Base-by-base conservation (phyloP, 2,797 vertebrate species). In the Darevskia mixta region DNA sequence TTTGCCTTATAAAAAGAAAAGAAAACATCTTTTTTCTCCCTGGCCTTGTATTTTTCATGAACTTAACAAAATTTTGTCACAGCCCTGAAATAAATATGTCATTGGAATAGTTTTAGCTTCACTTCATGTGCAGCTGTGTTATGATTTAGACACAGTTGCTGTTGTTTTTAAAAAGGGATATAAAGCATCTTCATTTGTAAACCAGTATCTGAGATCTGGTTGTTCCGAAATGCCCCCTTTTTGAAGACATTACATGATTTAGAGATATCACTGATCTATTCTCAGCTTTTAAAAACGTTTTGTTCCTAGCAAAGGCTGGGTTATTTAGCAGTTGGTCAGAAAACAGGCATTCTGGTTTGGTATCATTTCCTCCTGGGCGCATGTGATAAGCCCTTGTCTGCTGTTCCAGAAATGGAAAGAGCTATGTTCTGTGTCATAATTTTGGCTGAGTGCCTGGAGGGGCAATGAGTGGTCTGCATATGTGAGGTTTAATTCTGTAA, bases 311-410 rank as follows among this genome's bases (percentile, higher is more conserved):
- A 73, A n/a, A 80, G 49, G 15, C 29, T 49, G 49, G 43, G 67
- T 77, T 76, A 82, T 77, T 43, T 55, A 45, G 7, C n/a, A 73
- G 35, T 49, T 13, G 5, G 41, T 77, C 49, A 32, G n/a, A 82
- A 87, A 87, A 49, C 58, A 55, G 43, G 15, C 76, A 35, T 71
- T 69, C 76, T 86, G 66, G 13, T 79, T 86, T 79, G 66, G 38
- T 66, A 35, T 64, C 45, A 75, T 32, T 82, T 87, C 79, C 58
- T 82, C n/a, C 79, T 87, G 71, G 64, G n/a, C n/a, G n/a, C 9
- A 27, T 49, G 20, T 87, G 86, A 82, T 82, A 82, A 87, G 58
- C 49, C 71, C 10, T 66, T 27, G 35, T 75, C 41, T 69, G 23
- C n/a, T 78, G n/a, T 79, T 55, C 61, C 41, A 82, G 79, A 76